These are phyloP conservation scores for Dusona sp. DNA, from an alignment of 2,888 invertebrate genomes.

Conservation along the genomic window DNA sequence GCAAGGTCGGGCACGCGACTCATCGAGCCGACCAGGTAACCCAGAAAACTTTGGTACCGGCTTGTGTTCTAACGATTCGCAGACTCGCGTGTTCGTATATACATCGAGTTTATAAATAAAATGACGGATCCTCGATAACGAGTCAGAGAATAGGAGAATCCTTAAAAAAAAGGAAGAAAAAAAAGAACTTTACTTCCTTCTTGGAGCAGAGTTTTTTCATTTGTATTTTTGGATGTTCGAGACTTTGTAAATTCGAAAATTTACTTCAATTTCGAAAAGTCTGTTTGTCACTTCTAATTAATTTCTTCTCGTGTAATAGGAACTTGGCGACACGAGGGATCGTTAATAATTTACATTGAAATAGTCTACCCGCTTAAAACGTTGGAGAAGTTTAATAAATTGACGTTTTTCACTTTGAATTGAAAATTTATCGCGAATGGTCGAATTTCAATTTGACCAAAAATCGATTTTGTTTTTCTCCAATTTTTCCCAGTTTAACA, in stretches of 20 bases:
- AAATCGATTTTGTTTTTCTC: no score
- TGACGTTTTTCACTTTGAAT: no score
- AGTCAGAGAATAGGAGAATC: slow-evolving; percentile 3
- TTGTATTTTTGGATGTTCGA: background rate
- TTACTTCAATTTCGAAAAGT: background rate
- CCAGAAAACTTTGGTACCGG: slow-evolving; percentile 72
- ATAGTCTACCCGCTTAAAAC: no score
- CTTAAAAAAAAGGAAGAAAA: background rate
- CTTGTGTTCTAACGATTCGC: slow-evolving; percentile 63
- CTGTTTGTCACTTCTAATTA: background rate
- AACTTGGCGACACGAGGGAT: no score
- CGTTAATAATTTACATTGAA: no score
- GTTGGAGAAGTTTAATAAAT: no score
- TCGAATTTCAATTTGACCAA: no score
- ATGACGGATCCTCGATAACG: slow-evolving; percentile 63
- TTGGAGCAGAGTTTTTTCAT: background rate
- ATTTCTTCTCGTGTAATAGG: background rate
- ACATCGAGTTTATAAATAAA: slow-evolving; percentile 74
- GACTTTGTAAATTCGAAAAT: background rate
- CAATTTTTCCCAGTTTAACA: no score
- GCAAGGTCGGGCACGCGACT: slow-evolving; percentile 71
- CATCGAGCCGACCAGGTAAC: slow-evolving; percentile 66
- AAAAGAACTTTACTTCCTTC: background rate
- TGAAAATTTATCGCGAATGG: no score
- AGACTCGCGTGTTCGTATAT: slow-evolving; percentile 52